Base-by-base conservation (phyloP, 2,797 vertebrate genomes). In the Rhadinocentrus ornatus region DNA sequence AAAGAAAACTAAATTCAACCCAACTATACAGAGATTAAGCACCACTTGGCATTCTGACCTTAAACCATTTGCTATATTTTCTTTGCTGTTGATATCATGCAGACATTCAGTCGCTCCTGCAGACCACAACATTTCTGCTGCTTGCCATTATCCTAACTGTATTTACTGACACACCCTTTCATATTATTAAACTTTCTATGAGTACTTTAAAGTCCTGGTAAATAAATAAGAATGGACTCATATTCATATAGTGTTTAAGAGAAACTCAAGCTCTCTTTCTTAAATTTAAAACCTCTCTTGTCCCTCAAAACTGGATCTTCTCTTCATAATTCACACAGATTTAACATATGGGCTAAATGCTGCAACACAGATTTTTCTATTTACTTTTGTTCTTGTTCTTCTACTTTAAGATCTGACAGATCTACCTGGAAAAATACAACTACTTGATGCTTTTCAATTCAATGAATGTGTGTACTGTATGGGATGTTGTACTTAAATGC, bases 41-140 rank as follows among this genome's bases (percentile, higher is more conserved):
- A 32, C 20, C 29, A 48, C 34, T 53, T 69, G 66, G 29, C 37
- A 34, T 67, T 55, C 46, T 55, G 66, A 81, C 31, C 76, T 59
- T 76, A 56, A 71, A 68, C 39, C 18, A 22, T 64, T 41, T 65
- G 11, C 18, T 46, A 65, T 53, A 57, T 61, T 67, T 62, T 46
- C 67, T 76, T 73, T 66, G 31, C 66, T 68, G 46, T 24, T 20
- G 24, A 71, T 77, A 62, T 74, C 35, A 71, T 56, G 57, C 48
- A 81, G 79, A 79, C 76, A 60, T 71, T 39, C 54, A 69, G 76
- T 64, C 70, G 78, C 62, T 79, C 24, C 12, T 77, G 53, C 64
- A 64, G 55, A 77, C 67, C 69, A 50, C 75, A 73, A 22, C 29
- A 44, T 73, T 39, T 68, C 6, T 69, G 63, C 63, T 68, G 69